These are phyloP conservation scores for Clitarchus hookeri DNA, from an alignment of 2,888 invertebrate species.

Conservation along the genomic window DNA sequence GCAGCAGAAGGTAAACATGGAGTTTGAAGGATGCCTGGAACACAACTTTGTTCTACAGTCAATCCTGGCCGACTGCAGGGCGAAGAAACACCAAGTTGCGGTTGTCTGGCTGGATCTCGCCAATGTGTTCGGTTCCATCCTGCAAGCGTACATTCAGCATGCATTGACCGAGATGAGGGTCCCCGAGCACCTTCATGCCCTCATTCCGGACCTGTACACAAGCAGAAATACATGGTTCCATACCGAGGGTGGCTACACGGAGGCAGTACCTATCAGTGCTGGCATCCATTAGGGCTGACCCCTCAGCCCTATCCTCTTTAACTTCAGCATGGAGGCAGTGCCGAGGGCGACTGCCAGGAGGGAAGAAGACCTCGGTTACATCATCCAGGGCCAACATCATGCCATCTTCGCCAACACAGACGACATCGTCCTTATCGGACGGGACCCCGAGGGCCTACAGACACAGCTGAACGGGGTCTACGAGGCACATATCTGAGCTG, in stretches of 20 bases:
- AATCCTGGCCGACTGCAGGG: conserved; percentile 44
- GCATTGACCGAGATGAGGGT: not conserved
- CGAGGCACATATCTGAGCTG: conserved; percentile 37
- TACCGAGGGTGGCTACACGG: too few relatives aligned
- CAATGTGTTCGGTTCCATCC: conserved; percentile 52
- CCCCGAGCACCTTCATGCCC: not conserved
- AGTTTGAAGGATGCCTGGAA: conserved; percentile 49
- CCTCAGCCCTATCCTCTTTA: too few relatives aligned
- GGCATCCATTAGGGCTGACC: too few relatives aligned
- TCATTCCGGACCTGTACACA: conserved; percentile 21
- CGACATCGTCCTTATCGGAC: conserved; percentile 39
- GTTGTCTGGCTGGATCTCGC: conserved; percentile 46
- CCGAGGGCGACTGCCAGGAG: too few relatives aligned
- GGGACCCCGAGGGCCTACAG: conserved; percentile 35
- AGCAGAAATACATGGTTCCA: too few relatives aligned
- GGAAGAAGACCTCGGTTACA: too few relatives aligned
- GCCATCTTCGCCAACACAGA: conserved; percentile 44
- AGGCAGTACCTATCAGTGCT: too few relatives aligned
- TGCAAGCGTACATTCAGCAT: conserved; percentile 33
- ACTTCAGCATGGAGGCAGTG: too few relatives aligned
- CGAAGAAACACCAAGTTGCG: conserved; percentile 31
- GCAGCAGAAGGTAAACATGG: conserved; percentile 51
- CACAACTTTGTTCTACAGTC: conserved; percentile 52
- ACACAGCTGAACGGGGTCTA: conserved; percentile 25
- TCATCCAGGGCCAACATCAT: too few relatives aligned